Evolutionary conservation across 2,797 vertebrate species (phyloP).

Genomic region (Lacerta viridis): DNA sequence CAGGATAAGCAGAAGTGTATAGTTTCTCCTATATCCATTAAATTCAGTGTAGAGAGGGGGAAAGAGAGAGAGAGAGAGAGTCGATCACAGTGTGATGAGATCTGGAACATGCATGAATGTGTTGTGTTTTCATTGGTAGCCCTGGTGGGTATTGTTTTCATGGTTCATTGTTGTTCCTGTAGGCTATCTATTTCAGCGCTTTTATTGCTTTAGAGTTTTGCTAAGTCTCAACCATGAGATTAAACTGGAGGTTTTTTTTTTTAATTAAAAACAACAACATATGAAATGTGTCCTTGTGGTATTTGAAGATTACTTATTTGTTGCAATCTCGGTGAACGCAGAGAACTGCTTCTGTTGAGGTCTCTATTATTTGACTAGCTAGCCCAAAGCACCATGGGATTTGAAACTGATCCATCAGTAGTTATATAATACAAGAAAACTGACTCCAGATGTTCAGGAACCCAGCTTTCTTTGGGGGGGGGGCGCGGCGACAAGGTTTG

Average conservation of each 20-base stretch:
- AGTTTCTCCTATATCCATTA: neutral
- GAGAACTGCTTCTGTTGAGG: neutral
- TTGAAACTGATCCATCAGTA: neutral
- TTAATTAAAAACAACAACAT: slow-evolving; percentile 64
- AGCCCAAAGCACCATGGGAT: neutral
- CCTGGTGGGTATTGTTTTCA: slow-evolving; percentile 56
- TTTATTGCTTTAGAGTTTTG: slow-evolving; percentile 60
- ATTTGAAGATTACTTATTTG: slow-evolving; percentile 44
- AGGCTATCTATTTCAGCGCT: slow-evolving; percentile 60
- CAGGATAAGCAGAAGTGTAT: no score
- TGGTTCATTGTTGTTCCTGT: slow-evolving; percentile 57
- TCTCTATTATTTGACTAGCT: slow-evolving; percentile 35
- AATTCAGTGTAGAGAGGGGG: slow-evolving; percentile 22
- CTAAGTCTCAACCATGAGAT: slow-evolving; percentile 75
- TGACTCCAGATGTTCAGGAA: neutral
- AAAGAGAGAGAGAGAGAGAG: slow-evolving; percentile 10
- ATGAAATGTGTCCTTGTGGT: slow-evolving; percentile 61
- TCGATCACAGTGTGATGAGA: slow-evolving; percentile 45
- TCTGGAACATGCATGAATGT: slow-evolving; percentile 28
- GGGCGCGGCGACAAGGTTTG: neutral
- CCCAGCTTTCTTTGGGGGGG: neutral
- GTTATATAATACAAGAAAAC: neutral
- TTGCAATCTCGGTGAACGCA: slow-evolving; percentile 39
- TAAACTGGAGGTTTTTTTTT: slow-evolving; percentile 74
- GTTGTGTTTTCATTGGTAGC: slow-evolving; percentile 56